Evolutionary conservation across 2,113 vertebrate species (phyloP), one percentile per base, ranked within the genome.

Genomic region (Paratilapia polleni): DNA sequence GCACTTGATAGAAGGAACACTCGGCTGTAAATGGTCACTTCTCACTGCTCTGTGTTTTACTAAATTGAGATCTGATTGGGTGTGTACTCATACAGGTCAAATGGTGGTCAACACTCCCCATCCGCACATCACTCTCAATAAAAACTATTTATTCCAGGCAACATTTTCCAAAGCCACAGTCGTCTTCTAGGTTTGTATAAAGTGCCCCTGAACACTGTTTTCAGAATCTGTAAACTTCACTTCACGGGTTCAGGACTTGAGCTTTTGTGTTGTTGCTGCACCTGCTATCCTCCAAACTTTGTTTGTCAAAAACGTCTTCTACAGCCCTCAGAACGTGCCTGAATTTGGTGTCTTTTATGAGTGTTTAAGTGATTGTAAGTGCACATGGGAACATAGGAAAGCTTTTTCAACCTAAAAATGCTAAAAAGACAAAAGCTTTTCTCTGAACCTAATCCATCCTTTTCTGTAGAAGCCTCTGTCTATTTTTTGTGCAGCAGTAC

Each of bases 11-110:
- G 26, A 36, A 15, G 59, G 9, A 54, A 43, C 64, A 15, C 73
- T 78, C 4, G 8, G 17, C 43, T 49, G 47, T 31, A 52, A 31
- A 43, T 1, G 31, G 49, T 60, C 84, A 22, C 80, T 36, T 73
- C 6, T 74, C 2, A 5, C 47, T 9, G 28, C 85, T 80, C 77
- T 36, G 47, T 36, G 78, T 80, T 90, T 87, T 15, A 77, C 49
- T 77, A 80, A 87, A 90, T 80, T 87, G 82, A 77, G 41, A 85
- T 85, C 31, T 17, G 68, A 73, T 70, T 14, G 82, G 81, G 59
- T 47, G 73, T 14, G 56, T 10, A 28, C 62, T 79, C 15, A 1
- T 10, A 38, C 2, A 12, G 57, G 81, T 81, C 81, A 86, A 8
- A 64, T 20, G 20, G 4, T 52, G 57, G 36, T 10, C 56, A 31